These are phyloP conservation scores for Cossypha caffra DNA, from an alignment of 2,797 vertebrate species.

Conservation along the genomic window DNA sequence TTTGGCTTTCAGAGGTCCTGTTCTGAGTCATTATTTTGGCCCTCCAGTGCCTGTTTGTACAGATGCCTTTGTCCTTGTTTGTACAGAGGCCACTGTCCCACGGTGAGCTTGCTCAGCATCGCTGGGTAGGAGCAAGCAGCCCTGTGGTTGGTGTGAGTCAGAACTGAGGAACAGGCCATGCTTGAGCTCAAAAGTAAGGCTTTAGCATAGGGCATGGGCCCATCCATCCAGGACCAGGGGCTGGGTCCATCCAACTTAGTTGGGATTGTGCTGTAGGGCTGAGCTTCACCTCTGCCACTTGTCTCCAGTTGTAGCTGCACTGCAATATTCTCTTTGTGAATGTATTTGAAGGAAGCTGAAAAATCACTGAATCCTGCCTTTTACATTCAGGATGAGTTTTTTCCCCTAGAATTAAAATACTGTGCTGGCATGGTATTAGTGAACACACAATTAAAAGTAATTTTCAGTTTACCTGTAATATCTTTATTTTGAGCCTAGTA, in stretches of 20 bases:
- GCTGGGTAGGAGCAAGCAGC: neutral
- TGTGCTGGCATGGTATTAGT: neutral
- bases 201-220: neutral
- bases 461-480: neutral
- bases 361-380: neutral
- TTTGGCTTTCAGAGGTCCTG: neutral
- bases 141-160: neutral
- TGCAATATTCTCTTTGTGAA: neutral
- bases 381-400: neutral
- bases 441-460: neutral
- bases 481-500: neutral
- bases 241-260: neutral
- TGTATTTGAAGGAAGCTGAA: neutral
- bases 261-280: neutral
- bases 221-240: neutral
- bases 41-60: neutral
- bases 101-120: neutral
- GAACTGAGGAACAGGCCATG: neutral
- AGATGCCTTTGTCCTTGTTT: neutral
- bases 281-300: neutral
- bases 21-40: neutral
- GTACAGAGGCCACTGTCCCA: neutral
- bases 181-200: accelerated
- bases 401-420: neutral
- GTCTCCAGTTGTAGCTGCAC: neutral